Evolutionary conservation across 2,888 invertebrate species (phyloP), one percentile per base, ranked within the genome.

Genomic region (Exocentrus adspersus): DNA sequence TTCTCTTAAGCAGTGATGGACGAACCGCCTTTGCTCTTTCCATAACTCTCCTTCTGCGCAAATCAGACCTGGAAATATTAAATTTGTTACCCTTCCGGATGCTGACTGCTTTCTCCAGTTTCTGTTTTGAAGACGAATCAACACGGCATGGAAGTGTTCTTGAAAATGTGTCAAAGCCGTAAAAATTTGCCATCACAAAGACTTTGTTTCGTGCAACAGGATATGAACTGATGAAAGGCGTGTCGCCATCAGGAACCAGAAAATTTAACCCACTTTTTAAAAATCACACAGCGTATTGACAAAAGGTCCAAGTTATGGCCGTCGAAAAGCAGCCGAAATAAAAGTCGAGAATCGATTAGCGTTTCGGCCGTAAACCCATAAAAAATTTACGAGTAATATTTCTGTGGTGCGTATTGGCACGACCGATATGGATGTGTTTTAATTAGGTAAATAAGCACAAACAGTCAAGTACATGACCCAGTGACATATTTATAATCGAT

Each of bases 1-100:
- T 72, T 87, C 87, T 79, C 91, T 90, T 2, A 95, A 83, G 84
- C 90, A 91, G n/a, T 85, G 84, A 10, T 88, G 85, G 1, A 91
- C 87, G 74, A 93, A 90, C 73, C 88, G 89, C 62, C 95, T 86
- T 76, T 95, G 94, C 73, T 94, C 92, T 78, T 87, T 90, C 95
- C 95, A 95, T 12, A 91, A 81, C 1, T 86, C 86, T 0, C 94
- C 94, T 79, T 93, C 91, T 1, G 94, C 89, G 72, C 93, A 92
- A 73, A 95, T 91, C 17, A 95, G 83, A 66, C 95, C 95, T 95
- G 78, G 7, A 24, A 24, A 24, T 7, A 24, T n/a, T n/a, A n/a
- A n/a, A n/a, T n/a, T n/a, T n/a, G n/a, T n/a, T n/a, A n/a, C n/a
- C n/a, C n/a, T n/a, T n/a, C n/a, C n/a, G n/a, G n/a, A n/a, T n/a